A percentile compares a stretch with the other conserved stretches of the same genome.
Conservation (phyloP, 2,888 invertebrate species). For the Phania funesta region DNA sequence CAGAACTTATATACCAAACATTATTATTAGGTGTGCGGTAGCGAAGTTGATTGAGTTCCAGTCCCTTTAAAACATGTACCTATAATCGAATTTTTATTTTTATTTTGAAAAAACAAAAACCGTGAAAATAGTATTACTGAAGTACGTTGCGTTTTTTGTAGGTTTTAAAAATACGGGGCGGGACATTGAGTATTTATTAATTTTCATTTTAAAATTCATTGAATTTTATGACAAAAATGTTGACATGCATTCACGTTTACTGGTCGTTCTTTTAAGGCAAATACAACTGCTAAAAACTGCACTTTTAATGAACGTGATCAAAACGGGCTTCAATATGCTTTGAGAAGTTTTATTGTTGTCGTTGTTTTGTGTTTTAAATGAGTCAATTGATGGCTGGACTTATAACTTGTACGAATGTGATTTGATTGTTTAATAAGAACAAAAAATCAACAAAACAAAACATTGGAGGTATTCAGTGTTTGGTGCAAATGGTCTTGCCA, state of each 20-base stretch:
- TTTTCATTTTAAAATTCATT: too few species aligned
- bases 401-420: conserved; percentile 23
- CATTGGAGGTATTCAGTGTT: too few species aligned
- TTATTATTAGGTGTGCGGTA: too few species aligned
- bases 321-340: conserved; percentile 24
- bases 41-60: too few species aligned
- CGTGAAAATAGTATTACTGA: too few species aligned
- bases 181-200: too few species aligned
- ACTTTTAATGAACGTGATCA: conserved; percentile 48
- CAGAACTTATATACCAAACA: too few species aligned
- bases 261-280: not conserved
- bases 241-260: conserved; percentile 4
- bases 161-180: not conserved
- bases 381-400: conserved; percentile 48
- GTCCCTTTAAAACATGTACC: too few species aligned
- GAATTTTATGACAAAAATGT: too few species aligned
- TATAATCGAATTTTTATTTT: too few species aligned
- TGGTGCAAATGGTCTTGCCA: not conserved
- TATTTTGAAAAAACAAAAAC: too few species aligned
- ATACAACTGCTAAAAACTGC: conserved; percentile 28
- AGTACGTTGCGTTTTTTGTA: too few species aligned
- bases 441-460: not conserved
- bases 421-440: conserved; percentile 1
- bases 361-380: conserved; percentile 11
- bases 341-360: conserved; percentile 29